These are phyloP conservation scores for Melanaphis sacchari DNA, from an alignment of 1,140 invertebrate genomes.

Conservation along the genomic window DNA sequence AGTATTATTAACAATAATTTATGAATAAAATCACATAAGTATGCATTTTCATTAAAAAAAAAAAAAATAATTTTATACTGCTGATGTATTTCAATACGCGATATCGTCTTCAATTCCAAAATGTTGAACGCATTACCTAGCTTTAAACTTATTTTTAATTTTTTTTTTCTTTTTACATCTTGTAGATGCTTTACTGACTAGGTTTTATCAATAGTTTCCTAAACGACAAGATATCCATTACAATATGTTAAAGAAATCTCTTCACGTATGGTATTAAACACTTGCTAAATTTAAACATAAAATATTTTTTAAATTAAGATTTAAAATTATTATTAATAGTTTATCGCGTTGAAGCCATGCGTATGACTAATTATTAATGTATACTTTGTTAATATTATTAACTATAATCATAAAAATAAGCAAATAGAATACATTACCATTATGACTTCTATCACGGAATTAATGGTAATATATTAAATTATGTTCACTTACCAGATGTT, in stretches of 20 bases:
- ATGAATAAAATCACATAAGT: not conserved
- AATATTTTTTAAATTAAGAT: not conserved
- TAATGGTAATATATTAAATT: not conserved
- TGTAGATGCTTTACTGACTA: not conserved
- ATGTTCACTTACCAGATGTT: not conserved
- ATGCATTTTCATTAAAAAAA: not conserved
- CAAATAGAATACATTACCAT: not conserved
- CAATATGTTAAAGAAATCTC: not conserved
- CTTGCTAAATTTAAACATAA: not conserved
- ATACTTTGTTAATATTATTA: not conserved
- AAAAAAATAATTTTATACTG: not conserved
- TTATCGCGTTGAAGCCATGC: not conserved
- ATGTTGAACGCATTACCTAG: no score
- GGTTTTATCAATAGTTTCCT: not conserved
- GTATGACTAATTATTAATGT: no score
- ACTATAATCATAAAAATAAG: not conserved
- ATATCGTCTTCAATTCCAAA: not conserved
- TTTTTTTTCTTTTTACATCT: not conserved
- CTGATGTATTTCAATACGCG: not conserved
- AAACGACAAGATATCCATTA: not conserved
- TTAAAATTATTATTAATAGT: not conserved
- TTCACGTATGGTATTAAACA: not conserved
- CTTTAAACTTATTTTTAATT: no score
- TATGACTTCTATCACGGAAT: not conserved
- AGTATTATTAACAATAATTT: not conserved